Conservation (phyloP, 37 sponge, comb jelly and placozoan genomes). For the Agelas oroides region DNA sequence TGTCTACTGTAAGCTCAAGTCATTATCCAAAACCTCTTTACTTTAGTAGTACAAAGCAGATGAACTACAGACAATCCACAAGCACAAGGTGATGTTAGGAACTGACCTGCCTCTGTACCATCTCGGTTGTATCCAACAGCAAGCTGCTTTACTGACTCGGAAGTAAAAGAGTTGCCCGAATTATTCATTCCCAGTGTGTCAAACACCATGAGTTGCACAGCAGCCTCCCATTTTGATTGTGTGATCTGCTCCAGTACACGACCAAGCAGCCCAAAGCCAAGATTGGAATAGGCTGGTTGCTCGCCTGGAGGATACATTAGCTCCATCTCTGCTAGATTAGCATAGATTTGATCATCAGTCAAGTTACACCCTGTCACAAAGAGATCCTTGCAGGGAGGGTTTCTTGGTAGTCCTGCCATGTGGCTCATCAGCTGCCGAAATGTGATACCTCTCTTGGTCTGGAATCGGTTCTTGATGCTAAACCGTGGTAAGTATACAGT, state of each 20-base stretch:
- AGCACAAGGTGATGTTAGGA: too few relatives aligned
- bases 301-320: slow-evolving; percentile 71
- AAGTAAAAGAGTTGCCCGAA: slow-evolving; percentile 54
- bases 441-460: slow-evolving; percentile 67
- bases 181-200: slow-evolving; percentile 60
- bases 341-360: slow-evolving; percentile 36
- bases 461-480: slow-evolving; percentile 64
- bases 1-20: too few relatives aligned
- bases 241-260: slow-evolving; percentile 17
- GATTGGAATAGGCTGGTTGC: slow-evolving; percentile 75
- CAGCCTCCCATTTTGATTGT: slow-evolving; percentile 60
- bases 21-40: too few relatives aligned
- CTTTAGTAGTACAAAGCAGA: too few relatives aligned
- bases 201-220: slow-evolving; percentile 41
- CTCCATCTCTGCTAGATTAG: slow-evolving; percentile 34
- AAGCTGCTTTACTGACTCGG: slow-evolving; percentile 27
- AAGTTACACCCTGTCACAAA: slow-evolving; percentile 62
- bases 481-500: slow-evolving; percentile 57
- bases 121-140: slow-evolving; percentile 71
- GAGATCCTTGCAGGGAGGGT: slow-evolving; percentile 60
- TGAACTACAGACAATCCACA: too few relatives aligned
- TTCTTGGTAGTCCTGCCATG: slow-evolving; percentile 76
- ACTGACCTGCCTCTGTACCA: slow-evolving; percentile 44
- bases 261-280: slow-evolving; percentile 82
- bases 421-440: slow-evolving; percentile 78